phyloP scores from a whole-genome alignment of 2,113 vertebrate genomes.

The Xiphophorus maculatus region DNA sequence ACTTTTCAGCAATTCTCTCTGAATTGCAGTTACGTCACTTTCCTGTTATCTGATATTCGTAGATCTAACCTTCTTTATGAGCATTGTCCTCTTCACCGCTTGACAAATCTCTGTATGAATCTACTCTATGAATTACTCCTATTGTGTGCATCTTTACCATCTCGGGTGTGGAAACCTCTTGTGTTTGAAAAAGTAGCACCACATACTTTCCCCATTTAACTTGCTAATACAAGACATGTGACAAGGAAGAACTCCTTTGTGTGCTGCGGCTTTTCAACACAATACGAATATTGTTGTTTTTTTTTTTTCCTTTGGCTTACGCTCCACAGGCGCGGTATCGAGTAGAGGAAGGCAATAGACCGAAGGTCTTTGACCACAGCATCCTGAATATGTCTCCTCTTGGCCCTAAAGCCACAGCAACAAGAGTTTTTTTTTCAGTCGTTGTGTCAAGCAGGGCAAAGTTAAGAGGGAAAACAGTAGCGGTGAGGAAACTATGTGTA shows the following conservation, averaged over 20 bases:
- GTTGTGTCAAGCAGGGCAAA: neutral
- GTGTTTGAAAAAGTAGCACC: neutral
- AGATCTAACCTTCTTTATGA: too few species aligned
- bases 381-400: slow-evolving; percentile 74
- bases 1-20: too few species aligned
- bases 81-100: too few species aligned
- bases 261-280: neutral
- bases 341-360: slow-evolving; percentile 75
- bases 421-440: slow-evolving; percentile 6
- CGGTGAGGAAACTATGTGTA: slow-evolving; percentile 21
- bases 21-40: too few species aligned
- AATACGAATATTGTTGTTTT: neutral
- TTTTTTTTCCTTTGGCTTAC: neutral
- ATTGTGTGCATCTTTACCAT: too few species aligned
- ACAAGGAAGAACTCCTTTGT: neutral
- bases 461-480: slow-evolving; percentile 1
- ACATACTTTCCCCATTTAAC: neutral
- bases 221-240: neutral
- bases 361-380: slow-evolving; percentile 74
- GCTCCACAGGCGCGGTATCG: slow-evolving; percentile 16
- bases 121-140: too few species aligned
- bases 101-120: too few species aligned
- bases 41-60: too few species aligned
- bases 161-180: too few species aligned
- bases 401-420: slow-evolving; percentile 31